phyloP scores from a whole-genome alignment of 2,888 invertebrate genomes.

The Eudemis profundana region DNA sequence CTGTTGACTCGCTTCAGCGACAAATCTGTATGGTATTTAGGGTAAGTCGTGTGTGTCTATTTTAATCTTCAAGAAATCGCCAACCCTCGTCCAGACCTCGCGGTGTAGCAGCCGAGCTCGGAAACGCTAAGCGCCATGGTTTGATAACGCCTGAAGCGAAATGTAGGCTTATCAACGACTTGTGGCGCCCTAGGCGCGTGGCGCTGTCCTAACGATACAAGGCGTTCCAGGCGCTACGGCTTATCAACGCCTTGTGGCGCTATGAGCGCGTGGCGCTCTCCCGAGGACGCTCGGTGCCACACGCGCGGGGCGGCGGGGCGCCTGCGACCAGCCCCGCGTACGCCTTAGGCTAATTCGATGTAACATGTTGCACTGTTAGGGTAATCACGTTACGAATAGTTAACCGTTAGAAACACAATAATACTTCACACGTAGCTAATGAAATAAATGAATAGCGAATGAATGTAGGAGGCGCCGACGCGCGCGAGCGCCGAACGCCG shows the following conservation, averaged over 20 bases:
- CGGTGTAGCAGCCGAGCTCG: not conserved
- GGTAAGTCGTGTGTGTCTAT: conserved; percentile 39
- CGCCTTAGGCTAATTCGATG: conserved; percentile 52
- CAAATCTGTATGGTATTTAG: conserved; percentile 22
- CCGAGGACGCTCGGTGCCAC: not conserved
- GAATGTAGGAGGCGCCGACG: conserved; percentile 50
- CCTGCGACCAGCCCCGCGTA: conserved; percentile 36
- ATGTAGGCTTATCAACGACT: no score
- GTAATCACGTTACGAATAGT: conserved; percentile 69
- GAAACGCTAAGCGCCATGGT: not conserved
- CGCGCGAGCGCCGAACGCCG: conserved; percentile 56
- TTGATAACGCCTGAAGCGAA: no score
- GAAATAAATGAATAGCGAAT: conserved; percentile 63
- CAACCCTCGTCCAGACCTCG: conserved; percentile 14
- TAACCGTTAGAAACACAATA: conserved; percentile 73
- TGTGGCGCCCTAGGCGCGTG: not conserved
- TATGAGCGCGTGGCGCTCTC: not conserved
- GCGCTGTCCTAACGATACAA: not conserved
- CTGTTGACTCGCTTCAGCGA: conserved; percentile 10
- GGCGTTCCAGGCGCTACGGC: not conserved
- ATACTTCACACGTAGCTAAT: conserved; percentile 69
- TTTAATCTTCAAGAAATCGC: conserved; percentile 41
- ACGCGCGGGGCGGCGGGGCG: conserved; percentile 6
- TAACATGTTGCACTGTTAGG: conserved; percentile 67
- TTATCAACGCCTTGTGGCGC: not conserved